Conservation (phyloP, 2,888 invertebrate genomes). For the Apeira syringaria region DNA sequence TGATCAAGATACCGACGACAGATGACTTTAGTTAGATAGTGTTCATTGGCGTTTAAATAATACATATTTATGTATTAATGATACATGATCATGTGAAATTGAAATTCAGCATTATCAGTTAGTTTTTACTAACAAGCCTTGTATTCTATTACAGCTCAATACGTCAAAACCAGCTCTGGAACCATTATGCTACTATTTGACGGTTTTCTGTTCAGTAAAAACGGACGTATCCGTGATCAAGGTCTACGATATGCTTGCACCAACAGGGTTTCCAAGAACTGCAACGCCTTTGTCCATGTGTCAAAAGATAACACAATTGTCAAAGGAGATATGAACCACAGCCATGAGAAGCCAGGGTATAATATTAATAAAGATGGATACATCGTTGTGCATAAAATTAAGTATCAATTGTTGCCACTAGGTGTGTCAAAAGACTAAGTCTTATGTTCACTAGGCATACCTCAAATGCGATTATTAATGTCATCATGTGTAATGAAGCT, state of each 20-base stretch:
- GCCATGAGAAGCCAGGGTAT: constrained; percentile 29
- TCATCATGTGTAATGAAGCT: no score
- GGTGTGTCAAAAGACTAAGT: no score
- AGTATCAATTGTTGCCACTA: neutral
- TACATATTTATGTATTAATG: no score
- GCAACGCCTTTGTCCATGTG: constrained; percentile 27
- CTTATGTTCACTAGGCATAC: no score
- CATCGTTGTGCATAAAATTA: constrained; percentile 3
- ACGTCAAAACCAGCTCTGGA: constrained; percentile 34
- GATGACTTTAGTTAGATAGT: no score
- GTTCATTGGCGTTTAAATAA: no score
- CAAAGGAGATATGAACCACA: constrained; percentile 32
- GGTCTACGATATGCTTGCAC: constrained; percentile 5
- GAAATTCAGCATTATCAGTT: no score
- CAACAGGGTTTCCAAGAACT: constrained; percentile 5
- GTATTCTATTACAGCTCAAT: constrained; percentile 34
- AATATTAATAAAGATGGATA: constrained; percentile 15
- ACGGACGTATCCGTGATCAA: constrained; percentile 27
- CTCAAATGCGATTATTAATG: no score
- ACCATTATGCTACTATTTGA: constrained; percentile 34
- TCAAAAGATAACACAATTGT: constrained; percentile 33
- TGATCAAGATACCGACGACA: no score
- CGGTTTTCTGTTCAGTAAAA: constrained; percentile 43
- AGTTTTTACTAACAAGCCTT: no score
- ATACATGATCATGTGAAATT: no score